Percentiles rank a stretch among this genome's conserved stretches.
Evolutionary conservation across 2,113 vertebrate genomes (phyloP).

Genomic region (Ciconia stormi): DNA sequence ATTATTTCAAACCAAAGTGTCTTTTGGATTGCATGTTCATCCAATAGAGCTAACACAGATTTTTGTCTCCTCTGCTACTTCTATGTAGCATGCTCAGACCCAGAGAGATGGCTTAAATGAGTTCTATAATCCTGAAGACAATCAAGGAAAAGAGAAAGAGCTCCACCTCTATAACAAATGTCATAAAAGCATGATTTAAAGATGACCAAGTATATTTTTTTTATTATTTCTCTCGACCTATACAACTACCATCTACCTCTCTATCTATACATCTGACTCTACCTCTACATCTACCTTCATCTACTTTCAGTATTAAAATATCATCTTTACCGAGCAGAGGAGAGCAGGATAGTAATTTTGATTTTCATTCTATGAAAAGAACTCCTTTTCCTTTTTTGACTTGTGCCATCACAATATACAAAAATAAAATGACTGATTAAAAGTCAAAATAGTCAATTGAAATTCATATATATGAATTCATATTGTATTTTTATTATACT

Average conservation of each 20-base stretch:
- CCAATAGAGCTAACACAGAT: not conserved
- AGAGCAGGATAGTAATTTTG: not conserved
- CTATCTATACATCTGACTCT: no score
- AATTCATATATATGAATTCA: not conserved
- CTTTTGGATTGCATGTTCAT: not conserved
- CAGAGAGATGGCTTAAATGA: not conserved
- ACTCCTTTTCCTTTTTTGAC: not conserved
- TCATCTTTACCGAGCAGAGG: not conserved
- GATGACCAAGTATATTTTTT: not conserved
- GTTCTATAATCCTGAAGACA: not conserved
- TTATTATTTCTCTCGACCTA: not conserved
- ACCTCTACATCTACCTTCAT: not conserved
- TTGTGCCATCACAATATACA: not conserved
- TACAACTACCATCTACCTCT: not conserved
- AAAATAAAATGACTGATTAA: not conserved
- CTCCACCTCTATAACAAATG: not conserved
- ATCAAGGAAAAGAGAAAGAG: not conserved
- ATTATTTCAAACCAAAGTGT: not conserved
- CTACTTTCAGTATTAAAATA: not conserved
- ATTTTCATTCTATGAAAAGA: not conserved
- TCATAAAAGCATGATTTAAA: not conserved
- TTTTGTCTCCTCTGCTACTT: not conserved
- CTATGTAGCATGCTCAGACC: not conserved
- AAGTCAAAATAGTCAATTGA: not conserved
- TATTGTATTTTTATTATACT: not conserved